phyloP scores from a whole-genome alignment of 2,113 vertebrate genomes.

The Hemiprocne comata region DNA sequence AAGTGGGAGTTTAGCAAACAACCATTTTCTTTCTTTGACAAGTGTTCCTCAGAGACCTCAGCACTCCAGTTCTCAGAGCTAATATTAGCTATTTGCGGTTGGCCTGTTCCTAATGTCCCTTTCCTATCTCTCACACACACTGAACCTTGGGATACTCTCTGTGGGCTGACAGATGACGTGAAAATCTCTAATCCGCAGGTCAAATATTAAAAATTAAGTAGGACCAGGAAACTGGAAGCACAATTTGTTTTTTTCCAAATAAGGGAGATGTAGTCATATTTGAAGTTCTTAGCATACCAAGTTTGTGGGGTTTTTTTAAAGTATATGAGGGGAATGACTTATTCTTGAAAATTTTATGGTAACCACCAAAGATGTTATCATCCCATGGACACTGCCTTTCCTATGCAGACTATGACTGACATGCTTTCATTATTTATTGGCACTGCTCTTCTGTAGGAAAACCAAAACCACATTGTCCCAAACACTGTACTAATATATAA shows the following conservation, averaged over 20 bases:
- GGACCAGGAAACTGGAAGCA: constrained; percentile 45
- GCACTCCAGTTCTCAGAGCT: constrained; percentile 75
- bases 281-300: constrained; percentile 9
- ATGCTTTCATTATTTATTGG: constrained; percentile 15
- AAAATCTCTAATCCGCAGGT: constrained; percentile 33
- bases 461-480: constrained; percentile 15
- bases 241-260: constrained; percentile 55
- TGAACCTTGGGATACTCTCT: constrained; percentile 50
- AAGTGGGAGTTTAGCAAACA: constrained; percentile 54
- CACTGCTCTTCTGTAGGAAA: background rate
- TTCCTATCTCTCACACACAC: constrained; percentile 45
- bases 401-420: background rate
- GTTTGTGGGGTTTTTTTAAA: background rate
- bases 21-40: constrained; percentile 67
- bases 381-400: constrained; percentile 6
- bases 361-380: constrained; percentile 24
- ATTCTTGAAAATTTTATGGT: constrained; percentile 17
- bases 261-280: constrained; percentile 48
- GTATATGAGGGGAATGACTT: background rate
- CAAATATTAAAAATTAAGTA: constrained; percentile 52
- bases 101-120: constrained; percentile 61
- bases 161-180: constrained; percentile 37
- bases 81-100: constrained; percentile 76
- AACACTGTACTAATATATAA: background rate
- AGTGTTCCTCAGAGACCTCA: constrained; percentile 62